Base-by-base conservation (phyloP, 2,113 vertebrate genomes). In the Nibea albiflora region DNA sequence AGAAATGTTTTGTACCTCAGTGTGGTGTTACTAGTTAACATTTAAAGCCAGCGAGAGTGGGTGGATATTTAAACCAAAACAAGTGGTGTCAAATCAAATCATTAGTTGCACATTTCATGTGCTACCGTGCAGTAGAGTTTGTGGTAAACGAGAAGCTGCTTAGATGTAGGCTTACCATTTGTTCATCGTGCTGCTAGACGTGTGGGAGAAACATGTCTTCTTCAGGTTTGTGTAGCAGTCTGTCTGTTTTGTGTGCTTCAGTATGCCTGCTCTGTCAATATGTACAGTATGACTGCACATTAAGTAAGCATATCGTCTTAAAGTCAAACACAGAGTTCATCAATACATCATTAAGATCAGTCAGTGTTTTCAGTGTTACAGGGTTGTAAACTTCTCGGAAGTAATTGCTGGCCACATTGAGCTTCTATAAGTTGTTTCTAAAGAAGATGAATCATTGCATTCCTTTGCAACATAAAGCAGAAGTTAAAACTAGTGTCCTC, bases 161-260 rank as follows among this genome's bases (percentile, higher is more conserved):
- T n/a, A 72, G 26, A 39, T 58, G 71, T 71, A 42, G 61, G 49
- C 35, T 22, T 46, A 50, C 42, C 4, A 1, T 57, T 66, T 78
- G 50, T 61, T 76, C 0, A 19, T 69, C 11, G 3, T 31, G 2
- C 42, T 66, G 17, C 14, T 7, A 62, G 70, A 78, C 76, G 61
- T 63, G 88, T 80, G 84, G 88, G 89, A 78, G 80, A 50, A 69
- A 44, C 52, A 5, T 8, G 10, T 58, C 17, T 50, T 28, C 57
- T 81, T 77, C 53, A 5, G 60, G 68, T 22, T 24, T 28, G 20
- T 57, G 5, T 11, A 35, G 42, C 24, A 4, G 47, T 46, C 39
- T 44, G 56, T 52, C 47, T 54, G 57, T 26, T 39, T 47, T 68
- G 61, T n/a, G 42, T 66, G 31, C 14, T 1, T 47, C 20, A 76